phyloP scores from a whole-genome alignment of 2,113 vertebrate genomes.

The Boleophthalmus pectinirostris region DNA sequence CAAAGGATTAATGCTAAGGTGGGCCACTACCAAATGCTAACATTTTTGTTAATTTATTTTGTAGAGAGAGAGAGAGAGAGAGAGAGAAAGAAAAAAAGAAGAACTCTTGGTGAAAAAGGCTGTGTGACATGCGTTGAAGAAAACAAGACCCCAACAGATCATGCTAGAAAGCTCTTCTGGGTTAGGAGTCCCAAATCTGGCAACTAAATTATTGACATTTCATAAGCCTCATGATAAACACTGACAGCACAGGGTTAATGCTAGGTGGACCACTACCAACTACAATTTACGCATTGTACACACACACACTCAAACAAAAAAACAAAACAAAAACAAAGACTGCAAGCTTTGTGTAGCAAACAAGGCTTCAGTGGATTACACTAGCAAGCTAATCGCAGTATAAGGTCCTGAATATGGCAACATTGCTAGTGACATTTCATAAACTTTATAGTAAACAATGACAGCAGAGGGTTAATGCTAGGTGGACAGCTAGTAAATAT shows the following conservation, averaged over 20 bases:
- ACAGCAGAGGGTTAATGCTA: constrained; percentile 35
- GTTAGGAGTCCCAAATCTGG: constrained; percentile 62
- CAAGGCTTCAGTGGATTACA: constrained; percentile 60
- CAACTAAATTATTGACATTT: constrained; percentile 55
- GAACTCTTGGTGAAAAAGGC: constrained; percentile 23
- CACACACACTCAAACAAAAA: too few relatives aligned
- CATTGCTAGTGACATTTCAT: constrained; percentile 54
- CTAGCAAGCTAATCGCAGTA: constrained; percentile 54
- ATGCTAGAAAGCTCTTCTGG: constrained; percentile 49
- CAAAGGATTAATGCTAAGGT: constrained; percentile 36
- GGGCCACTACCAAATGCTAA: constrained; percentile 30
- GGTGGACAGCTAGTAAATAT: constrained; percentile 32
- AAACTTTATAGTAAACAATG: constrained; percentile 57
- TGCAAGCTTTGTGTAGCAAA: constrained; percentile 62
- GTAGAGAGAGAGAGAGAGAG: too few relatives aligned
- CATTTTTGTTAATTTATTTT: too few relatives aligned
- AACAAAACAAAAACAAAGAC: too few relatives aligned
- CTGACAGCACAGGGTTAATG: constrained; percentile 41
- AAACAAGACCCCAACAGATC: constrained; percentile 65
- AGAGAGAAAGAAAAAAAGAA: too few relatives aligned
- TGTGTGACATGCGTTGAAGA: constrained; percentile 50
- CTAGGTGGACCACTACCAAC: constrained; percentile 22
- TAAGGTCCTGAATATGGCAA: constrained; percentile 58
- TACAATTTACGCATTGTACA: too few relatives aligned
- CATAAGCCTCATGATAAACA: constrained; percentile 55